Percentiles rank a stretch among this genome's conserved stretches.
phyloP scores from a whole-genome alignment of 2,113 vertebrate species.

The Fulmarus glacialis region DNA sequence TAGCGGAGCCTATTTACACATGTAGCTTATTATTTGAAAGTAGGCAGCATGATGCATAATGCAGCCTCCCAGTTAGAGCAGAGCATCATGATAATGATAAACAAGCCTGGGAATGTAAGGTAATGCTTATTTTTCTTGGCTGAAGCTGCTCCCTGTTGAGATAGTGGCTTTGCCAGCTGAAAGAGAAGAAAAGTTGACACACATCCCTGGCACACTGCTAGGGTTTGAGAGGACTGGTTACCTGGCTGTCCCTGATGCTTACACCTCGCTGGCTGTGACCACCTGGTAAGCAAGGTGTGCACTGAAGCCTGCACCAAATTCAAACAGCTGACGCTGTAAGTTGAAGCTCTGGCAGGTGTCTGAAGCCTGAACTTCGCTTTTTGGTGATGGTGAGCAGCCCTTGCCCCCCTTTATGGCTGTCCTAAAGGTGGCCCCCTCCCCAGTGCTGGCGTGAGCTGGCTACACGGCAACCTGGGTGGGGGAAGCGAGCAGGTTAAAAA shows the following conservation, averaged over 20 bases:
- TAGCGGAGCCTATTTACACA: background rate
- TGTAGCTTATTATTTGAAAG: constrained; percentile 26
- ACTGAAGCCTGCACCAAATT: background rate
- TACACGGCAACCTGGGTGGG: fast-evolving
- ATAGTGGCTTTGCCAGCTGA: background rate
- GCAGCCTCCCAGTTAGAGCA: background rate
- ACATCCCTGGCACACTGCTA: background rate
- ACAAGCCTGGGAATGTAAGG: background rate
- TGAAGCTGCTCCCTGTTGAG: background rate
- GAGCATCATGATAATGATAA: background rate
- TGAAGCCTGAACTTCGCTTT: background rate
- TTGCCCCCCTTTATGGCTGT: background rate
- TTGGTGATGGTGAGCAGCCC: background rate
- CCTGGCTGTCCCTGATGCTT: background rate
- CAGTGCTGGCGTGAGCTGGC: fast-evolving
- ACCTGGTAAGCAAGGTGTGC: background rate
- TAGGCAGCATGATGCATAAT: background rate
- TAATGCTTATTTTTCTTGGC: constrained; percentile 33
- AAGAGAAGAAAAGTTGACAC: background rate
- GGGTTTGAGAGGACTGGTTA: background rate
- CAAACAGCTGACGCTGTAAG: fast-evolving
- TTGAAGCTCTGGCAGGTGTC: background rate
- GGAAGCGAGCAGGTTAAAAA: background rate
- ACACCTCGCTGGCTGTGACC: background rate
- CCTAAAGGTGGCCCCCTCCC: background rate